These are phyloP conservation scores for Cryptocephalus moraei DNA, from an alignment of 2,888 invertebrate species.

Conservation along the genomic window DNA sequence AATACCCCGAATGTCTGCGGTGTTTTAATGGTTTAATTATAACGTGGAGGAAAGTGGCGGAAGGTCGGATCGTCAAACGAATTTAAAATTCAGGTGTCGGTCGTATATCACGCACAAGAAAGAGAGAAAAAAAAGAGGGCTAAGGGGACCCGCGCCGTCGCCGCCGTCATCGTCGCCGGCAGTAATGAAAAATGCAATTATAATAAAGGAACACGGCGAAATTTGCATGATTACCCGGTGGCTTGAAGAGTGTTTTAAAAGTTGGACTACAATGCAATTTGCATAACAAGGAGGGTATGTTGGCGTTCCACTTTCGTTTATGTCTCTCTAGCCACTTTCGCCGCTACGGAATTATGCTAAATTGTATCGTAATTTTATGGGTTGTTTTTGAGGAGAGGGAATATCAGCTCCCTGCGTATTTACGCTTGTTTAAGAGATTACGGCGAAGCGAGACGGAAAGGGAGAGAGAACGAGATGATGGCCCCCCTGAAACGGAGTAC, in stretches of 20 bases:
- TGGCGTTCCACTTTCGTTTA: conserved; percentile 30
- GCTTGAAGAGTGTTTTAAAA: conserved; percentile 37
- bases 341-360: conserved; percentile 27
- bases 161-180: not conserved
- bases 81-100: conserved; percentile 10
- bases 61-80: conserved; percentile 1
- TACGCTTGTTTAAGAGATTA: no score
- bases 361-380: conserved; percentile 31
- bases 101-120: conserved; percentile 9
- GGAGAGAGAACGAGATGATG: no score
- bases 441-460: no score
- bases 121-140: conserved; percentile 1
- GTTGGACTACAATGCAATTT: conserved; percentile 38
- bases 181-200: conserved; percentile 28
- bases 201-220: conserved; percentile 26
- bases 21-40: no score
- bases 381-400: conserved; percentile 23
- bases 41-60: not conserved
- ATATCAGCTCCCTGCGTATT: no score
- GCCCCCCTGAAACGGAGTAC: no score
- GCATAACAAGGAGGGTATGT: conserved; percentile 34
- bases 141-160: not conserved
- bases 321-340: conserved; percentile 30
- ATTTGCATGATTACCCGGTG: conserved; percentile 29
- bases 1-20: no score